A percentile compares a stretch with the other conserved stretches of the same genome.
These are phyloP conservation scores for Periphyllus acericola DNA, from an alignment of 2,888 invertebrate species.

Conservation along the genomic window DNA sequence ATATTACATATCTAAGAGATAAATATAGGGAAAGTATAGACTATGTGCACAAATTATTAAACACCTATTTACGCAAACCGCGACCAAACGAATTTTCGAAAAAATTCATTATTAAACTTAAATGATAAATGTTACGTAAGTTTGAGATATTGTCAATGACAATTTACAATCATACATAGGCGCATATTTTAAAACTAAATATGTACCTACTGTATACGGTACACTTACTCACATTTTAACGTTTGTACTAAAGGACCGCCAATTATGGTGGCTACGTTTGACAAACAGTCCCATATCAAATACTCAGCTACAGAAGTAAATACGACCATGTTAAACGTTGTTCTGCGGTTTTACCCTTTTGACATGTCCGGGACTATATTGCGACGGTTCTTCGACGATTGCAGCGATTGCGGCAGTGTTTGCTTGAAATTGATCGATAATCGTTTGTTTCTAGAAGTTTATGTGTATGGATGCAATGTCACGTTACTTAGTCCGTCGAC, in stretches of 20 bases:
- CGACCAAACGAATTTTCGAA: no score
- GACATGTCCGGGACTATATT: constrained; percentile 26
- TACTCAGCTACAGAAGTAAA: constrained; percentile 31
- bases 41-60: no score
- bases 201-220: no score
- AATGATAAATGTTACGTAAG: no score
- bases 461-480: constrained; percentile 2
- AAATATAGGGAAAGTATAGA: no score
- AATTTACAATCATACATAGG: no score
- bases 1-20: no score
- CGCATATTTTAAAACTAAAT: no score
- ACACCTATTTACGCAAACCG: no score
- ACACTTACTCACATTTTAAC: not conserved
- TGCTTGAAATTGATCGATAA: not conserved
- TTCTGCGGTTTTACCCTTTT: constrained; percentile 49
- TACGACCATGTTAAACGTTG: constrained; percentile 16
- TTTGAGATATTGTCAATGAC: no score
- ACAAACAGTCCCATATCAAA: constrained; percentile 42
- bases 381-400: constrained; percentile 34
- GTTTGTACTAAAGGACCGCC: constrained; percentile 29
- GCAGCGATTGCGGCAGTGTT: constrained; percentile 21
- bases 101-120: no score
- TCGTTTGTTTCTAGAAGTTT: not conserved
- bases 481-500: not conserved
- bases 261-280: constrained; percentile 42